Conservation (phyloP, 2,113 vertebrate species). For the Chionodraco myersi region DNA sequence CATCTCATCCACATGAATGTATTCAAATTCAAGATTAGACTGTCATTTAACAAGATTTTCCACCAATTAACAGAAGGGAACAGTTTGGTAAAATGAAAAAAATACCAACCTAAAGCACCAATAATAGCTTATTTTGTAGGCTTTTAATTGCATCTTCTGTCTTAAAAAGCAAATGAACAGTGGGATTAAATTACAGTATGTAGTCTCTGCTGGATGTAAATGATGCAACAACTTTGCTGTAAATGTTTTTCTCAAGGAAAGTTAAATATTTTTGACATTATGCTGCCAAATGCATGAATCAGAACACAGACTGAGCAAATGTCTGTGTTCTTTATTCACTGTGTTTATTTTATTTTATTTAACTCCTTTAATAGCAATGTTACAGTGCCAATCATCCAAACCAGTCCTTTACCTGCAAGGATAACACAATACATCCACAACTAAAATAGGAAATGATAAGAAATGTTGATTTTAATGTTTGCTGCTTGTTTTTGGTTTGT, state of each 20-base stretch:
- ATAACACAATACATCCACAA: neutral
- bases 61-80: neutral
- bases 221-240: constrained; percentile 28
- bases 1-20: neutral
- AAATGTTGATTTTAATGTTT: neutral
- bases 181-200: neutral
- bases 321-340: neutral
- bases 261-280: neutral
- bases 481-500: neutral
- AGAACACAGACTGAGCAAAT: neutral
- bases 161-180: neutral
- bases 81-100: neutral
- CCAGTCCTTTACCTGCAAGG: neutral
- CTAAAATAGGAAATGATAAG: neutral
- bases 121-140: neutral
- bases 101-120: neutral
- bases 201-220: neutral
- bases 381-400: neutral
- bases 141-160: neutral
- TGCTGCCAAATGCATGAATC: neutral
- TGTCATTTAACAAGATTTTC: neutral
- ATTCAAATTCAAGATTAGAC: neutral
- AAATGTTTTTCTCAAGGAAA: neutral
- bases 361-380: neutral
- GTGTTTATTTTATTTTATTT: neutral